Evolutionary conservation across 2,113 vertebrate genomes (phyloP).

Genomic region (Pangasianodon gigas): DNA sequence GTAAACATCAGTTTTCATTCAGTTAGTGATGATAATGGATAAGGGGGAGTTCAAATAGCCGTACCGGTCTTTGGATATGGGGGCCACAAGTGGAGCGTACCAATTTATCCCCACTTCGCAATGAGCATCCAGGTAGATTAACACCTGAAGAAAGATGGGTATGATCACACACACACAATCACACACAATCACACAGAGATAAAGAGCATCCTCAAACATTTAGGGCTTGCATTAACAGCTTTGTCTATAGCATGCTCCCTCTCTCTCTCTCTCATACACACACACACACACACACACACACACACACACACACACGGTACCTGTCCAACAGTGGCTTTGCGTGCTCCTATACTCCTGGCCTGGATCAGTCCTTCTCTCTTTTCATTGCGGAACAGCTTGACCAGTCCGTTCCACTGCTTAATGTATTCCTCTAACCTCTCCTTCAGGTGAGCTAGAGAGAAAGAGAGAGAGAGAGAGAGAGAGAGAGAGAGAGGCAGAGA

Average conservation of each 20-base stretch:
- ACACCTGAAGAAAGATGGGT: conserved; percentile 76
- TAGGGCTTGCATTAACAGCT: background rate
- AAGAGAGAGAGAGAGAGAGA: conserved; percentile 49
- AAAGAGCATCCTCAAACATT: background rate
- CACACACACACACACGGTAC: conserved; percentile 64
- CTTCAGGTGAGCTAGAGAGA: conserved; percentile 85
- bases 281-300: background rate
- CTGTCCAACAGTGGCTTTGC: conserved; percentile 91
- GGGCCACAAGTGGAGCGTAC: conserved; percentile 93
- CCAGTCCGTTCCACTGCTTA: conserved; percentile 95
- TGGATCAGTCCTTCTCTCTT: conserved; percentile 97
- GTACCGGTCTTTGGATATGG: conserved; percentile 98
- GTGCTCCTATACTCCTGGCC: conserved; percentile 94
- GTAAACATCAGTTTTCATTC: background rate
- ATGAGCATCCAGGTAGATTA: conserved; percentile 97
- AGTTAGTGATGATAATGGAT: background rate
- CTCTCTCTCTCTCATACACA: background rate
- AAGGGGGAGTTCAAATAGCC: background rate
- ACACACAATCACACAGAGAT: background rate
- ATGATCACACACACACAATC: background rate
- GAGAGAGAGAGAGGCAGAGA: conserved; percentile 33
- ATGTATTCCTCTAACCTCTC: conserved; percentile 91
- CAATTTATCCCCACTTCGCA: conserved; percentile 97
- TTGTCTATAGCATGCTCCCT: background rate
- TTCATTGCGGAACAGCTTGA: conserved; percentile 93